Base-by-base conservation (phyloP, 53 echinoderm and acorn worm genomes). In the Crossaster papposus region DNA sequence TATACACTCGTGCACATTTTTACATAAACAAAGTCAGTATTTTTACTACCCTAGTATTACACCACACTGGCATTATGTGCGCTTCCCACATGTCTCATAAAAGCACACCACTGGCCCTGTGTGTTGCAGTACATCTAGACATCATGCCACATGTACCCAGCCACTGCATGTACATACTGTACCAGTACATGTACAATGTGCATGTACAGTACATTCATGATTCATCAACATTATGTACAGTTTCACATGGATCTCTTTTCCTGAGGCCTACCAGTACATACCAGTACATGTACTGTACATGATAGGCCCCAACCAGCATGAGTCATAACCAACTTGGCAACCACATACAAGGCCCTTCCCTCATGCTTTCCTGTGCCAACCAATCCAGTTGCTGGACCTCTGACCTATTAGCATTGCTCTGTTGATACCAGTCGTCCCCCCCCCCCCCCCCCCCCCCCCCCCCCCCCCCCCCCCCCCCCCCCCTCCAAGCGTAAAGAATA, bases 281-380 rank as follows among this genome's bases (percentile, higher is more conserved):
- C 68, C 74, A 26, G 65, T n/a, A n/a, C n/a, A n/a, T n/a, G n/a
- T n/a, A n/a, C n/a, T n/a, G n/a, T n/a, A n/a, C n/a, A n/a, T n/a
- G 44, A 44, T 7, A 44, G 44, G 44, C 44, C 44, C 5, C 44
- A 44, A 44, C 44, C 44, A 44, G 44, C 44, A 78, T 78, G 78
- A 78, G 50, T 78, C 78, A 78, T n/a, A 78, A n/a, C 51, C 11
- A 52, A 78, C 78, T 44, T 78, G 78, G 11, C 51, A 78, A 78
- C 78, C 78, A 78, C 51, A 78, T 51, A 51, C 50, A 51, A 76
- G 51, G 26, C 78, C 51, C 51, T 78, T 78, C 78, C 78, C 51
- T 14, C 78, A 9, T 52, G 17, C 58, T 35, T 6, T 78, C 28
- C 50, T n/a, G n/a, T 44, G 15, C n/a, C 51, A 78, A 52, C 78